phyloP scores from a whole-genome alignment of 2,113 vertebrate genomes.

The Sorex araneus region DNA sequence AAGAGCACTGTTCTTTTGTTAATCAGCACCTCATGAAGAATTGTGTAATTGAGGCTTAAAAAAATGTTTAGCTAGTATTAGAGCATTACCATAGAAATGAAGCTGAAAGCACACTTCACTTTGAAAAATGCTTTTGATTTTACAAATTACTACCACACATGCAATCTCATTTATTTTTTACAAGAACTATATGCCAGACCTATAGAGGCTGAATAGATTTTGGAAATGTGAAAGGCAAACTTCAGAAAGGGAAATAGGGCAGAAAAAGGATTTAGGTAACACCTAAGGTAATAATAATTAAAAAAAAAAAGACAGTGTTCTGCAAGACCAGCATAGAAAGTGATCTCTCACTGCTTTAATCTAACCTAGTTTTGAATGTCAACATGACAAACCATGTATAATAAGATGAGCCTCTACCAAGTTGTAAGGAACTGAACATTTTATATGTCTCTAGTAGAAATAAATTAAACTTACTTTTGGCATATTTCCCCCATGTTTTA shows the following conservation, averaged over 20 bases:
- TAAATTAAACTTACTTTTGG: conserved; percentile 44
- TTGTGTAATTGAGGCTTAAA: not conserved
- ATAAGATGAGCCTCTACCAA: not conserved
- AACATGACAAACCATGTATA: not conserved
- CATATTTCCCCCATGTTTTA: not conserved
- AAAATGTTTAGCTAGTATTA: conserved; percentile 25
- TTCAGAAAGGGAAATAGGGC: not conserved
- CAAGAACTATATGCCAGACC: not conserved
- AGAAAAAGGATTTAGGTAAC: not conserved
- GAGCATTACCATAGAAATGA: not conserved
- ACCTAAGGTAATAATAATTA: not conserved
- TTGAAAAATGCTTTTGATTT: conserved; percentile 37
- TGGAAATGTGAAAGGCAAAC: not conserved
- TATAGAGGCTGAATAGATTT: not conserved
- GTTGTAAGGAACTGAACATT: conserved; percentile 36
- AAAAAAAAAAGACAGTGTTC: not conserved
- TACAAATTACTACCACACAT: not conserved
- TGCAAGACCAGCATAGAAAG: not conserved
- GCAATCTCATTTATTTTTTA: not conserved
- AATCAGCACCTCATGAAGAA: not conserved
- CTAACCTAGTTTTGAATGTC: not conserved
- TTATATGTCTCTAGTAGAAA: not conserved
- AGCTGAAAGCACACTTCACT: not conserved
- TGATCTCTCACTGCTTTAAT: not conserved
- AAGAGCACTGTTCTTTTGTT: not conserved